Percentiles rank a stretch among this genome's conserved stretches.
Evolutionary conservation across 2,797 vertebrate genomes (phyloP).

Genomic region (Geotrypetes seraphini): DNA sequence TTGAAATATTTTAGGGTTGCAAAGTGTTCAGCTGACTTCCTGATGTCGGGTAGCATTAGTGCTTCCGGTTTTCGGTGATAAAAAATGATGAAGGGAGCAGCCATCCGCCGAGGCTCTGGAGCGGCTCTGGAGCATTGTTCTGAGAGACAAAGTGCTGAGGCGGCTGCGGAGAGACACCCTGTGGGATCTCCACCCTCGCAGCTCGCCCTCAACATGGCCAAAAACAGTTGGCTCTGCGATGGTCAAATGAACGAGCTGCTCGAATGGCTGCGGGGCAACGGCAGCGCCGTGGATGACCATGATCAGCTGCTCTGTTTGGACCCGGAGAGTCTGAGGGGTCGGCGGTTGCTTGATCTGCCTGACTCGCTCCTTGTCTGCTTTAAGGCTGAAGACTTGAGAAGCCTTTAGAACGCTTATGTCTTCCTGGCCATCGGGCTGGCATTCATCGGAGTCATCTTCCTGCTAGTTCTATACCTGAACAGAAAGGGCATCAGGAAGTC

Average conservation of each 20-base stretch:
- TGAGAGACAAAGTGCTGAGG: constrained; percentile 72
- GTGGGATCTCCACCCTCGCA: constrained; percentile 50
- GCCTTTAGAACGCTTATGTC: constrained; percentile 89
- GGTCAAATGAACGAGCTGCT: constrained; percentile 67
- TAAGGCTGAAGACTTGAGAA: constrained; percentile 41
- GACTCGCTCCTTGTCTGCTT: constrained; percentile 58
- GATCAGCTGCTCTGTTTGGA: constrained; percentile 59
- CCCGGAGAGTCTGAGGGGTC: constrained; percentile 51
- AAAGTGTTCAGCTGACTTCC: too few species aligned
- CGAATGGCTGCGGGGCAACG: constrained; percentile 73
- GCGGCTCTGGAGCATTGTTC: constrained; percentile 61
- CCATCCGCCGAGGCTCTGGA: too few species aligned
- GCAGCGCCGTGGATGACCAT: constrained; percentile 49
- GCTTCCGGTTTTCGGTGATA: too few species aligned
- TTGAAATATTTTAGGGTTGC: too few species aligned
- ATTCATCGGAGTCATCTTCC: constrained; percentile 90
- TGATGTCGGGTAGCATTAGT: too few species aligned
- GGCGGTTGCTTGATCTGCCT: constrained; percentile 54
- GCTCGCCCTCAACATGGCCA: constrained; percentile 50
- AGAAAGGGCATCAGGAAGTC: constrained; percentile 95
- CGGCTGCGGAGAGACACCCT: constrained; percentile 50
- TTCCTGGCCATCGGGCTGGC: constrained; percentile 92
- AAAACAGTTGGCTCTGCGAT: constrained; percentile 80
- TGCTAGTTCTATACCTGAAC: constrained; percentile 94
- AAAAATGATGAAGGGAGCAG: too few species aligned